Evolutionary conservation across 1,140 invertebrate genomes (phyloP).

Genomic region (Procambarus clarkii): DNA sequence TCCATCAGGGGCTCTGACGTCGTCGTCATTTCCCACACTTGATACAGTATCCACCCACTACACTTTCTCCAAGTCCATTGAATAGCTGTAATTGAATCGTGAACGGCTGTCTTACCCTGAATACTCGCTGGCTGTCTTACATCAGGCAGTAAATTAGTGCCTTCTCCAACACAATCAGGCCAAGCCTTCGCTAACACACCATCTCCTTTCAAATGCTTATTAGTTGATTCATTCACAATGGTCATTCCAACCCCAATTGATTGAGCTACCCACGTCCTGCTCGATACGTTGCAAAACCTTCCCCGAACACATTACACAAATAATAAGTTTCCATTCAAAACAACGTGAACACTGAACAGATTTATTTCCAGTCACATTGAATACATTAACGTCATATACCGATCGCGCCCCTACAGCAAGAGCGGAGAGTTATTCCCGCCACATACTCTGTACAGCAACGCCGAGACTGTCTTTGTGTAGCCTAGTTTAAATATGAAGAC

Average conservation of each 20-base stretch:
- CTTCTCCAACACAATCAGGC: background rate
- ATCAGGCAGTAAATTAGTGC: background rate
- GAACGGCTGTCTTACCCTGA: background rate
- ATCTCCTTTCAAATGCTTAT: conserved; percentile 15
- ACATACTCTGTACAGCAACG: too few species aligned
- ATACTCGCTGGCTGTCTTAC: conserved; percentile 7
- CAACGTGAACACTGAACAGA: background rate
- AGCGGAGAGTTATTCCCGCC: too few species aligned
- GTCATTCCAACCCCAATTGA: background rate
- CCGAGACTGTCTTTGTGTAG: too few species aligned
- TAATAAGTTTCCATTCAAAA: background rate
- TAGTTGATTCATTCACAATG: background rate
- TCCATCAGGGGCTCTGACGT: too few species aligned
- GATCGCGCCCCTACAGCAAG: too few species aligned
- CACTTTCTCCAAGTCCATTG: background rate
- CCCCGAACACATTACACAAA: background rate
- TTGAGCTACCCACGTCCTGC: background rate
- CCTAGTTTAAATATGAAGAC: too few species aligned
- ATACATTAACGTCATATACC: too few species aligned
- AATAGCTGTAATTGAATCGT: background rate
- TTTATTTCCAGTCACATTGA: too few species aligned
- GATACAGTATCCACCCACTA: background rate
- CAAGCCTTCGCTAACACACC: background rate
- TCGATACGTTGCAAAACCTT: background rate
- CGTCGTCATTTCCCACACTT: too few species aligned